These are phyloP conservation scores for Bombus picipes DNA, from an alignment of 1,140 invertebrate species.

Conservation along the genomic window DNA sequence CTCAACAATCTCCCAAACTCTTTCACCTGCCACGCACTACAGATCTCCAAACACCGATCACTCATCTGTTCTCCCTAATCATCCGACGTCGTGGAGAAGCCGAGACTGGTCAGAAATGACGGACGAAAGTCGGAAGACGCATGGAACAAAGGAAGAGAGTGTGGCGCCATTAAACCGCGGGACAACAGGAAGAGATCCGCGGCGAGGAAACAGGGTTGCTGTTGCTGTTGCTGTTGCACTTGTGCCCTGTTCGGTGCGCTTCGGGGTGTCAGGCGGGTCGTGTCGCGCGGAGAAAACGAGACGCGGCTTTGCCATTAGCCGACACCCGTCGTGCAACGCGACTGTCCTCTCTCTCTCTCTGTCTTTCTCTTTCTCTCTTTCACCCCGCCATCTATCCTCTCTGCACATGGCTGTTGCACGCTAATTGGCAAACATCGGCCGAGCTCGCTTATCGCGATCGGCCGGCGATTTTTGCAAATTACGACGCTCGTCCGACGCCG, in stretches of 20 bases:
- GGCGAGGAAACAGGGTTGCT: slow-evolving; percentile 1
- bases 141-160: not conserved
- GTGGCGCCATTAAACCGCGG: not conserved
- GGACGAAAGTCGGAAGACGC: not conserved
- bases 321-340: slow-evolving; percentile 64
- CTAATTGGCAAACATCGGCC: slow-evolving; percentile 77
- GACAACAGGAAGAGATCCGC: not conserved
- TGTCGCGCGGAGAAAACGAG: slow-evolving; percentile 63
- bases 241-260: slow-evolving; percentile 20
- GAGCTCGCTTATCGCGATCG: slow-evolving; percentile 72
- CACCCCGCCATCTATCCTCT: slow-evolving; percentile 39
- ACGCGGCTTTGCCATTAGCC: slow-evolving; percentile 76
- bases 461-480: slow-evolving; percentile 74
- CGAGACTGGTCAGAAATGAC: not conserved
- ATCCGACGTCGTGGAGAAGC: too few species aligned
- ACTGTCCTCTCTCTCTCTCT: slow-evolving; percentile 35
- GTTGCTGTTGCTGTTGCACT: slow-evolving; percentile 27
- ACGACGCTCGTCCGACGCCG: slow-evolving; percentile 63
- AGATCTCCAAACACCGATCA: not conserved
- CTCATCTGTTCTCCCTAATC: not conserved
- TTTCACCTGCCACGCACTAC: not conserved
- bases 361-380: slow-evolving; percentile 49
- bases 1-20: not conserved
- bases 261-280: slow-evolving; percentile 56
- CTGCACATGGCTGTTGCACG: slow-evolving; percentile 48